Evolutionary conservation across 2,888 invertebrate species (phyloP).

Genomic region (Hyppa rectilinea): DNA sequence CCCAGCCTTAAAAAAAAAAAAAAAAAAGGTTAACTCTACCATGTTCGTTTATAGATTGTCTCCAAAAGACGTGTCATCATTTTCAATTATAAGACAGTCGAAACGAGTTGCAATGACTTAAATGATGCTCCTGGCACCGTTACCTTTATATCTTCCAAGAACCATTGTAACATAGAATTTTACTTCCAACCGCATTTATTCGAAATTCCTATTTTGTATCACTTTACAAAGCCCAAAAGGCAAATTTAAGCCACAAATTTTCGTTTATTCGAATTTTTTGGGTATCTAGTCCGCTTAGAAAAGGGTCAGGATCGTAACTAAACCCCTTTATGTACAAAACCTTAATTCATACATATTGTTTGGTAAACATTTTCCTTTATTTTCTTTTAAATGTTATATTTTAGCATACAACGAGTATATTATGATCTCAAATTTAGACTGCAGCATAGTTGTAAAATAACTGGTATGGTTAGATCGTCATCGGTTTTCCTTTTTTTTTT

Average conservation of each 20-base stretch:
- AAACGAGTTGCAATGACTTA: neutral
- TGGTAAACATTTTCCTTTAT: slow-evolving; percentile 26
- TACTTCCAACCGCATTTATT: neutral
- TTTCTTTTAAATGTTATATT: slow-evolving; percentile 20
- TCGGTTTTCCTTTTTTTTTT: too few species aligned
- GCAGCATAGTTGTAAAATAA: neutral
- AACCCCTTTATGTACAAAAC: slow-evolving; percentile 42
- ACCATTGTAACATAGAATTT: neutral
- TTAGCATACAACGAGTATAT: neutral
- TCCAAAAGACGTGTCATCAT: too few species aligned
- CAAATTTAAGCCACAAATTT: slow-evolving; percentile 16
- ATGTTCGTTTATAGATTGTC: too few species aligned
- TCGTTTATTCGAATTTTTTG: slow-evolving; percentile 36
- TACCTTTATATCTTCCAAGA: neutral
- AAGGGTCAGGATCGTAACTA: slow-evolving; percentile 50
- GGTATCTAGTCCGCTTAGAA: slow-evolving; percentile 31
- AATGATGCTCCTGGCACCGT: neutral
- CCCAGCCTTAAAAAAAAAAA: too few species aligned
- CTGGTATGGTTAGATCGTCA: too few species aligned
- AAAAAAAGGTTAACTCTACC: too few species aligned
- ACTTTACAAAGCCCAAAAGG: slow-evolving; percentile 32
- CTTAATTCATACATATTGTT: slow-evolving; percentile 47
- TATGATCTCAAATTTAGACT: neutral
- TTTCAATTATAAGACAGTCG: too few species aligned
- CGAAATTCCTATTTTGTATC: slow-evolving; percentile 22